These are phyloP conservation scores for Dendropsophus ebraccatus DNA, from an alignment of 2,113 vertebrate species.

Conservation along the genomic window DNA sequence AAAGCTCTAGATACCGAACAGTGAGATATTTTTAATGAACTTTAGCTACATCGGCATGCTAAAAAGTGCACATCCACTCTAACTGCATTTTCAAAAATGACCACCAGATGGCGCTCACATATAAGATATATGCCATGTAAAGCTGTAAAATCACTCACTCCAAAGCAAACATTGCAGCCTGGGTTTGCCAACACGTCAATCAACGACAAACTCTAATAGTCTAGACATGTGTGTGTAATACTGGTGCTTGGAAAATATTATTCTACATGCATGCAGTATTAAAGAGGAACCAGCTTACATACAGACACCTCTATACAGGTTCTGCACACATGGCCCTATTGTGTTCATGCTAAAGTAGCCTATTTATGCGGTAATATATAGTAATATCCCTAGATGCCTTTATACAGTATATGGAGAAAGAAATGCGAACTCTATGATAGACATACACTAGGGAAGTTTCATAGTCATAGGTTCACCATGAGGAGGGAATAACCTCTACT, in stretches of 20 bases:
- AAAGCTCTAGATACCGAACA: too few species aligned
- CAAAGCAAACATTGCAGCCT: neutral
- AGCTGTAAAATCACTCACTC: neutral
- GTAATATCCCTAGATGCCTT: too few species aligned
- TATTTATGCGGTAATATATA: too few species aligned
- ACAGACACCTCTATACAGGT: too few species aligned
- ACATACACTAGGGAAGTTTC: neutral
- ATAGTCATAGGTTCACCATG: neutral
- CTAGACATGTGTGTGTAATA: neutral
- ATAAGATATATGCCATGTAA: neutral
- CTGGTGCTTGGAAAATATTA: neutral
- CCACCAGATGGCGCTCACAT: conserved; percentile 30
- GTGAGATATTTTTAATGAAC: too few species aligned
- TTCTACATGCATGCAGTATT: neutral
- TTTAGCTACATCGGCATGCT: too few species aligned
- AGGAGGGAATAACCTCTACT: neutral
- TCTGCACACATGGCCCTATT: too few species aligned
- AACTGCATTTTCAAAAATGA: neutral
- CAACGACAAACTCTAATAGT: neutral
- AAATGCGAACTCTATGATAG: too few species aligned
- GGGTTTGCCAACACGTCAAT: neutral
- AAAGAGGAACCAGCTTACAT: too few species aligned
- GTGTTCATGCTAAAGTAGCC: too few species aligned
- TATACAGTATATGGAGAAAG: too few species aligned
- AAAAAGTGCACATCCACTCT: neutral